Evolutionary conservation across 2,888 invertebrate genomes (phyloP).

Genomic region (Callinectes sapidus): DNA sequence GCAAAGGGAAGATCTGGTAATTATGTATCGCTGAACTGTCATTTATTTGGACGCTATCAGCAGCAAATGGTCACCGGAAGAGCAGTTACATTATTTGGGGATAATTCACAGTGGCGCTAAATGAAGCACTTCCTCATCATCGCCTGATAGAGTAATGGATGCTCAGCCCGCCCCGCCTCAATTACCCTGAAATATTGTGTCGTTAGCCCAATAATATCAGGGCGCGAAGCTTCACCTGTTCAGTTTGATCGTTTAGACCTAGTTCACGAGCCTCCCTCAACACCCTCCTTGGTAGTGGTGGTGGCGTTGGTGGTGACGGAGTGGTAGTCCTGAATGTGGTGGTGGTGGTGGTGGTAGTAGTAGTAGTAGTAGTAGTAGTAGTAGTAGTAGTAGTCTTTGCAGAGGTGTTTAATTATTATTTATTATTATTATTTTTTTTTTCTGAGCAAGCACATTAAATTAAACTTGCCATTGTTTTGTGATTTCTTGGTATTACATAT

Average conservation of each 20-base stretch:
- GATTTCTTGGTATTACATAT: too few relatives aligned
- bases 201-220: neutral
- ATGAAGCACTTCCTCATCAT: neutral
- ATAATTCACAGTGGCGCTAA: neutral
- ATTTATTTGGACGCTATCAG: neutral
- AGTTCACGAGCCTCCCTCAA: neutral
- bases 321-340: neutral
- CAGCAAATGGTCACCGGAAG: conserved; percentile 1
- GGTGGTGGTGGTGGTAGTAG: neutral
- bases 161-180: neutral
- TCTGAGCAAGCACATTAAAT: too few relatives aligned
- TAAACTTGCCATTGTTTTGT: too few relatives aligned
- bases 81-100: conserved; percentile 3
- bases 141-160: neutral
- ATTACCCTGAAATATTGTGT: neutral
- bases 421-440: too few relatives aligned
- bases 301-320: neutral
- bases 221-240: neutral
- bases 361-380: neutral
- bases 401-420: too few relatives aligned
- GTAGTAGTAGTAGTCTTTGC: neutral
- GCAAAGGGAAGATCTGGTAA: neutral
- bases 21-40: neutral
- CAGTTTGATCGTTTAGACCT: neutral
- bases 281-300: neutral